Conservation (phyloP, 2,888 invertebrate genomes). For the Cryptophagus acutangulus region DNA sequence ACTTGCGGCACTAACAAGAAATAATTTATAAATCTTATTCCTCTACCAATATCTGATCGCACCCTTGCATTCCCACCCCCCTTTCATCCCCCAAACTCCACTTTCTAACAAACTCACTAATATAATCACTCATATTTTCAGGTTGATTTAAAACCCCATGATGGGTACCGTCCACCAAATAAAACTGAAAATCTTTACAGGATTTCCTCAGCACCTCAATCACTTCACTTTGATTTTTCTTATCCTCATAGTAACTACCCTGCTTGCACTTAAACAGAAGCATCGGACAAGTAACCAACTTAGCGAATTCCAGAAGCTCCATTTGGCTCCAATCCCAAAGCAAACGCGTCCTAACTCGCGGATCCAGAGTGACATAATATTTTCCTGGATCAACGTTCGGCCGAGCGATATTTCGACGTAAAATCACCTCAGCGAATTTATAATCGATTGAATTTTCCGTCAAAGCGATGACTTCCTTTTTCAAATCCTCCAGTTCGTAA, state of each 20-base stretch:
- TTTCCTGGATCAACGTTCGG: constrained; percentile 53
- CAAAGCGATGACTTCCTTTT: constrained; percentile 53
- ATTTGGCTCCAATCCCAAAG: constrained; percentile 52
- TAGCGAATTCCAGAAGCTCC: constrained; percentile 54
- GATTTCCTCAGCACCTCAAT: constrained; percentile 52
- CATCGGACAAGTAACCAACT: constrained; percentile 58
- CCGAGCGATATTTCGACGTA: constrained; percentile 54
- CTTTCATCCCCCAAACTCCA: constrained; percentile 4
- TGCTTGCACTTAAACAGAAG: constrained; percentile 52
- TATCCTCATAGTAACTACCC: constrained; percentile 53
- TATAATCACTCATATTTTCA: constrained; percentile 45
- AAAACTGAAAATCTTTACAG: constrained; percentile 55
- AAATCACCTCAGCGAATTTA: constrained; percentile 53
- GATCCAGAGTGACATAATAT: constrained; percentile 62
- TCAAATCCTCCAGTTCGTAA: constrained; percentile 59
- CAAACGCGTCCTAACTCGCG: constrained; percentile 55
- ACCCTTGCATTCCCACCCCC: constrained; percentile 3
- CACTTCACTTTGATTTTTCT: constrained; percentile 54
- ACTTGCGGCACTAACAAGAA: no score
- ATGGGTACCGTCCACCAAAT: constrained; percentile 63
- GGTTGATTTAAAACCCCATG: constrained; percentile 70
- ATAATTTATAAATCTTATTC: no score
- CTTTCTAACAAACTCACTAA: constrained; percentile 39
- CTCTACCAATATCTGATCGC: no score
- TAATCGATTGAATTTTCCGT: constrained; percentile 54